phyloP scores from a whole-genome alignment of 2,888 invertebrate species.

The Erpobdella octoculata region DNA sequence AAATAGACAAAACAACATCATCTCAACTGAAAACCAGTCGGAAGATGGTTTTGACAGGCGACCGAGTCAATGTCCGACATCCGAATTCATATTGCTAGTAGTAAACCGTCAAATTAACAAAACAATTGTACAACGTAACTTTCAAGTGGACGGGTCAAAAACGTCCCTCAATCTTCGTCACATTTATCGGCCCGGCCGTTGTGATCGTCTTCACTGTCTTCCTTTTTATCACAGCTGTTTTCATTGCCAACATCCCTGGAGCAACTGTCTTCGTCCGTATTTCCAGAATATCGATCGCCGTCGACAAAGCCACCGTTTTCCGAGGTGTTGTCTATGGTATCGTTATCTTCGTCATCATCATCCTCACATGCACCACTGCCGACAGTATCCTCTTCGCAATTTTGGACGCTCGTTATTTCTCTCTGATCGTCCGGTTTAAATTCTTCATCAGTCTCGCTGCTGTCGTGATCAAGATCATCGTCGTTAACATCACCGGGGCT shows the following conservation, averaged over 20 bases:
- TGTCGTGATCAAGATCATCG: neutral
- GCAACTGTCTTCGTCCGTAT: neutral
- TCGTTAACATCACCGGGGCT: neutral
- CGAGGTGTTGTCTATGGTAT: neutral
- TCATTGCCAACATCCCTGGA: slow-evolving; percentile 57
- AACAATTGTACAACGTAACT: too few species aligned
- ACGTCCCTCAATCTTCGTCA: neutral
- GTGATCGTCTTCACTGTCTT: slow-evolving; percentile 4
- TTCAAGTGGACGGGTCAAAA: too few species aligned
- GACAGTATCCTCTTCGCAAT: too few species aligned
- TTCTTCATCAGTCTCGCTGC: neutral
- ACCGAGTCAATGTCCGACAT: too few species aligned
- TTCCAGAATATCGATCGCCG: slow-evolving; percentile 63
- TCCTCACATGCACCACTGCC: too few species aligned
- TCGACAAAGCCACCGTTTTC: neutral
- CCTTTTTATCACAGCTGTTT: slow-evolving; percentile 54
- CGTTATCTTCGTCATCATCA: neutral
- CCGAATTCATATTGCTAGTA: too few species aligned
- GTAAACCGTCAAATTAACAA: too few species aligned
- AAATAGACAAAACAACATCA: too few species aligned
- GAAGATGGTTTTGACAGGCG: too few species aligned
- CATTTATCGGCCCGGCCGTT: neutral
- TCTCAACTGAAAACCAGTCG: too few species aligned
- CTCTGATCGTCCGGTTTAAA: neutral
- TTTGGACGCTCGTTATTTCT: too few species aligned